Conservation (phyloP, 1,140 invertebrate species). For the Amphibalanus amphitrite region DNA sequence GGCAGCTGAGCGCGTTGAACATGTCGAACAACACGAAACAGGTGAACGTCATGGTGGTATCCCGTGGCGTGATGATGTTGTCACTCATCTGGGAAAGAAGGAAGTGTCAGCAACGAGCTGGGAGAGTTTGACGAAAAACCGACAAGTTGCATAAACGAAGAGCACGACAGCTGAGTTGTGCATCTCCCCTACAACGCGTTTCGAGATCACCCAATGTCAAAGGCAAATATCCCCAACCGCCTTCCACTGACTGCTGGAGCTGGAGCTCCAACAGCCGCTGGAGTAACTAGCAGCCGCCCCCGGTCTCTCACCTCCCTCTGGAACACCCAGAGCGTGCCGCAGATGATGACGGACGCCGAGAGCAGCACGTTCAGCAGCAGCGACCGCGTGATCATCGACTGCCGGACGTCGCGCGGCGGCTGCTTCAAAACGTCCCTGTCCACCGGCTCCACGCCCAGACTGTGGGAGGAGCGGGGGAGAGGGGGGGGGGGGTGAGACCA, state of each 20-base stretch:
- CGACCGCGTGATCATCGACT: constrained; percentile 78
- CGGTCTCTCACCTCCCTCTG: constrained; percentile 77
- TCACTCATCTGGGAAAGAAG: constrained; percentile 67
- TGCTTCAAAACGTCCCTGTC: constrained; percentile 89
- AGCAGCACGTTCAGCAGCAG: constrained; percentile 81
- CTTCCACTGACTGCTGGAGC: no score
- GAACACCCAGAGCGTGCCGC: constrained; percentile 93
- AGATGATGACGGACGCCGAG: constrained; percentile 84
- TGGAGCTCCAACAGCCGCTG: no score
- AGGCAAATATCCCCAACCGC: no score
- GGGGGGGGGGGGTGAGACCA: no score
- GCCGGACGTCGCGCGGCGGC: constrained; percentile 71
- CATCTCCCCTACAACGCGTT: no score
- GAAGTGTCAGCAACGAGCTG: no score
- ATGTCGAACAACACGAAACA: constrained; percentile 99
- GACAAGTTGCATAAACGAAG: no score
- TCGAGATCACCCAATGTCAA: no score
- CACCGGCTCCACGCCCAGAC: constrained; percentile 92
- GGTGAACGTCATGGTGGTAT: constrained; percentile 99
- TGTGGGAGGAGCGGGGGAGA: constrained; percentile 23
- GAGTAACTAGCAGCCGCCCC: no score
- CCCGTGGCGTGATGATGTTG: constrained; percentile 66
- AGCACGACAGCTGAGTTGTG: no score
- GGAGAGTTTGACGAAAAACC: no score
- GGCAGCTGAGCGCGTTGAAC: constrained; percentile 97